Percentiles rank a stretch among this genome's conserved stretches.
These are phyloP conservation scores for Ruditapes philippinarum DNA, from an alignment of 1,140 invertebrate species.

Conservation along the genomic window DNA sequence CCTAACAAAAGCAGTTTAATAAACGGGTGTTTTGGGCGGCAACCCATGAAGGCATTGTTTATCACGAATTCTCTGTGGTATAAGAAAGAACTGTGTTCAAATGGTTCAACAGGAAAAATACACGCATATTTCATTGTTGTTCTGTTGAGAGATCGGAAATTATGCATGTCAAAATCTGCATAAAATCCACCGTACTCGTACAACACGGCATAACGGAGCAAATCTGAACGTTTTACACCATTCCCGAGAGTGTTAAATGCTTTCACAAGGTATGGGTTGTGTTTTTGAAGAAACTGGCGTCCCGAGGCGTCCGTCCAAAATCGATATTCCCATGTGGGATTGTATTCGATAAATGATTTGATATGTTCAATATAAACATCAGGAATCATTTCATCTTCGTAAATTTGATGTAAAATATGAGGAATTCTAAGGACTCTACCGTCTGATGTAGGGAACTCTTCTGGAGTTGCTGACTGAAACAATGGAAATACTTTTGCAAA, in stretches of 20 bases:
- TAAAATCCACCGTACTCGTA: constrained; percentile 82
- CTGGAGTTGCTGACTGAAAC: not conserved
- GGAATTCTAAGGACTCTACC: constrained; percentile 67
- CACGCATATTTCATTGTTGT: constrained; percentile 74
- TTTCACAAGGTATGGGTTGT: constrained; percentile 73
- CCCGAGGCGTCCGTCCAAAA: constrained; percentile 81
- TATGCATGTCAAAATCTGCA: constrained; percentile 81
- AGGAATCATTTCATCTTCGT: constrained; percentile 74
- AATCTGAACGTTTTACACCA: constrained; percentile 76
- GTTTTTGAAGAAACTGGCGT: constrained; percentile 71
- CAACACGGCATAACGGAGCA: constrained; percentile 78
- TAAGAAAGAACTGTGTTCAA: constrained; percentile 75
- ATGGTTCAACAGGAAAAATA: constrained; percentile 80
- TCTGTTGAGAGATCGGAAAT: constrained; percentile 72
- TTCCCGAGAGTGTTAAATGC: constrained; percentile 74
- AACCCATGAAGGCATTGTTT: constrained; percentile 81
- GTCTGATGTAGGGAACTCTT: constrained; percentile 63
- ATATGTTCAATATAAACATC: constrained; percentile 69
- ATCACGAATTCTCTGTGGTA: constrained; percentile 71
- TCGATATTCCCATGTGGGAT: constrained; percentile 81
- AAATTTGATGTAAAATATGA: constrained; percentile 83
- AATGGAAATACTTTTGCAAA: not conserved
- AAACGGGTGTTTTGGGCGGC: constrained; percentile 78
- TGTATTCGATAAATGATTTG: constrained; percentile 73
- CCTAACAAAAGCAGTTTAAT: constrained; percentile 73